A percentile compares a stretch with the other conserved stretches of the same genome.
Conservation (phyloP, 2,888 invertebrate genomes). For the Drosophila siamana region DNA sequence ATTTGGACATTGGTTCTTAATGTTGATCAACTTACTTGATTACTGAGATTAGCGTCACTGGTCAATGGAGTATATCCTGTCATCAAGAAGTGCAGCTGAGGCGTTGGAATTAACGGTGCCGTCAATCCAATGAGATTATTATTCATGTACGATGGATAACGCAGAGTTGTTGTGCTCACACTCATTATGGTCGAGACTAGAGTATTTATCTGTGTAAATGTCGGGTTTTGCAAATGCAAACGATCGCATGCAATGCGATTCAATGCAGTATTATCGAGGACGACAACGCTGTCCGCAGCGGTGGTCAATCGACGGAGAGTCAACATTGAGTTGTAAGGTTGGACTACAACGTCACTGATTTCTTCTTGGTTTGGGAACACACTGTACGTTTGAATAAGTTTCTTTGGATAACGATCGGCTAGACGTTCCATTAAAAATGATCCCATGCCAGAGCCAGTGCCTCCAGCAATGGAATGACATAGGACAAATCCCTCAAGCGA, state of each 20-base stretch:
- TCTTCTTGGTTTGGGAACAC: constrained; percentile 99
- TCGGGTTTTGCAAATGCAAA: constrained; percentile 97
- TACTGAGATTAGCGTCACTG: constrained; percentile 91
- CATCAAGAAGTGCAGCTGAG: constrained; percentile 99
- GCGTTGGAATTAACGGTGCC: constrained; percentile 98
- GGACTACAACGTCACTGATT: constrained; percentile 98
- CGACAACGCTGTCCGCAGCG: constrained; percentile 98
- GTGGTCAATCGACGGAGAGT: constrained; percentile 97
- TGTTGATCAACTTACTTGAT: constrained; percentile 33
- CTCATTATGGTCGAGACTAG: constrained; percentile 99
- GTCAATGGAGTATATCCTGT: constrained; percentile 98
- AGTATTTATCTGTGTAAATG: constrained; percentile 98
- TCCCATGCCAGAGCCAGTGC: constrained; percentile 99
- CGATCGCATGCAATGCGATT: constrained; percentile 97
- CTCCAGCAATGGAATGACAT: constrained; percentile 99
- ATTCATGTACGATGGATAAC: constrained; percentile 99
- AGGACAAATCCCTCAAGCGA: constrained; percentile 99
- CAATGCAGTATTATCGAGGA: constrained; percentile 98
- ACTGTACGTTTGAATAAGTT: constrained; percentile 98
- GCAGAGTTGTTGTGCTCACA: constrained; percentile 95
- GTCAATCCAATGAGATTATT: constrained; percentile 98
- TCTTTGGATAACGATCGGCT: constrained; percentile 98
- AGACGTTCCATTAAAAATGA: constrained; percentile 96
- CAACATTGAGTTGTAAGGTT: constrained; percentile 97
- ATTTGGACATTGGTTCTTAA: neutral